Evolutionary conservation across 2,797 vertebrate genomes (phyloP), one percentile per base, ranked within the genome.

Genomic region (Hapalemur alaotrensis): DNA sequence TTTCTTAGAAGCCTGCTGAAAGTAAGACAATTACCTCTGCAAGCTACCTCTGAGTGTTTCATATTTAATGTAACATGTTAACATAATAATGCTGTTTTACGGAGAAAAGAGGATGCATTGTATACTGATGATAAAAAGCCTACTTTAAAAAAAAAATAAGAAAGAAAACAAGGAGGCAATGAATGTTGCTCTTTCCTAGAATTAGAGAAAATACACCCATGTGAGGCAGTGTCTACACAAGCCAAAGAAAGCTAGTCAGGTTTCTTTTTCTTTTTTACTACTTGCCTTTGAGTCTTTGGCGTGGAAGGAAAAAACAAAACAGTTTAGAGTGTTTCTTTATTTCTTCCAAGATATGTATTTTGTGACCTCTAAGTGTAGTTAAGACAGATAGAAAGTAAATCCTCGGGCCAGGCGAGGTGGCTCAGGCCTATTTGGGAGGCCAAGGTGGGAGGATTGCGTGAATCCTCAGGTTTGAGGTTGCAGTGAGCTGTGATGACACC

Each of bases 1-100:
- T 97, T 96, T 93, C 32, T 18, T 70, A 94, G 88, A 93, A 97
- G 97, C 92, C 94, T 98, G 91, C 94, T 98, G 96, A 93, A 98
- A 98, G 96, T 6, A 9, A 93, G 92, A 95, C 96, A 92, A 12
- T 98, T 98, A 91, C 89, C 97, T 98, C 93, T 70, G 87, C 65
- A 84, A 90, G 91, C 87, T 93, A 88, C 94, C 96, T 89, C 93
- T 4, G 28, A 92, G 18, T 95, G 59, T 96, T 93, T 95, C 91
- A 70, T 97, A 14, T 97, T 98, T 97, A 90, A 96, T 97, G 73
- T 48, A 97, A 88, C 86, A 82, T 91, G 93, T 97, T 98, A 97
- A 96, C 72, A 90, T 93, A 91, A 93, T 95, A 91, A 57, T 94
- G 63, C 70, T 78, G 43, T 67, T 97, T 95, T 95, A 76, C 67